A percentile compares a stretch with the other conserved stretches of the same genome.
These are phyloP conservation scores for Imbricaverruca yamaguchii DNA, from an alignment of 2,888 invertebrate genomes.

Conservation along the genomic window DNA sequence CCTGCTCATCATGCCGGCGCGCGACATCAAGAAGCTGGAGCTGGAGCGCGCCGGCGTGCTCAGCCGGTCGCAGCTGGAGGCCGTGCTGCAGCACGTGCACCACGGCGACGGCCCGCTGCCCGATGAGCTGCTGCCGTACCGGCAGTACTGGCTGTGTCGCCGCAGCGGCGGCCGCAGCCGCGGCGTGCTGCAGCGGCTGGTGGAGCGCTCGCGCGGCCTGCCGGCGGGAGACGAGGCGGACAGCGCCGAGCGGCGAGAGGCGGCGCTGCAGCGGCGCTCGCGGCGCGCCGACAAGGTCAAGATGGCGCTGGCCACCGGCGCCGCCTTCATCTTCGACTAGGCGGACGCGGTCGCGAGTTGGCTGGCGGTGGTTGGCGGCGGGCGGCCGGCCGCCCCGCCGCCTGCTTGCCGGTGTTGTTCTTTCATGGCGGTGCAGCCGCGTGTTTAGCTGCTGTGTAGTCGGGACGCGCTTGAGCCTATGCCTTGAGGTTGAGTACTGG, in stretches of 20 bases:
- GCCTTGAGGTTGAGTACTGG: too few species aligned
- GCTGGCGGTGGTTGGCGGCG: too few species aligned
- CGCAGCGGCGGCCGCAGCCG: background rate
- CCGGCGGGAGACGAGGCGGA: background rate
- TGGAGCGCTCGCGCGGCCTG: background rate
- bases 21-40: conserved; percentile 9
- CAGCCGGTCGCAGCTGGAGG: background rate
- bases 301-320: conserved; percentile 21
- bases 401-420: too few species aligned
- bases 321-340: conserved; percentile 10
- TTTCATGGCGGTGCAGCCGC: too few species aligned
- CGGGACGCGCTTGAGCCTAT: too few species aligned
- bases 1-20: conserved; percentile 17
- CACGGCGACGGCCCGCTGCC: background rate
- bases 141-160: conserved; percentile 7
- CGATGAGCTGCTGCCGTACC: background rate
- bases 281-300: conserved; percentile 14
- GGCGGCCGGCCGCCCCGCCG: too few species aligned
- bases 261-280: background rate
- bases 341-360: too few species aligned
- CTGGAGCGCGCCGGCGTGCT: background rate
- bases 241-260: conserved; percentile 10
- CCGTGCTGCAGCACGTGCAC: background rate
- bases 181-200: conserved; percentile 3
- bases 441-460: too few species aligned